Percentiles rank a stretch among this genome's conserved stretches.
Conservation (phyloP, 1,140 invertebrate genomes). For the Drosophila willistoni region DNA sequence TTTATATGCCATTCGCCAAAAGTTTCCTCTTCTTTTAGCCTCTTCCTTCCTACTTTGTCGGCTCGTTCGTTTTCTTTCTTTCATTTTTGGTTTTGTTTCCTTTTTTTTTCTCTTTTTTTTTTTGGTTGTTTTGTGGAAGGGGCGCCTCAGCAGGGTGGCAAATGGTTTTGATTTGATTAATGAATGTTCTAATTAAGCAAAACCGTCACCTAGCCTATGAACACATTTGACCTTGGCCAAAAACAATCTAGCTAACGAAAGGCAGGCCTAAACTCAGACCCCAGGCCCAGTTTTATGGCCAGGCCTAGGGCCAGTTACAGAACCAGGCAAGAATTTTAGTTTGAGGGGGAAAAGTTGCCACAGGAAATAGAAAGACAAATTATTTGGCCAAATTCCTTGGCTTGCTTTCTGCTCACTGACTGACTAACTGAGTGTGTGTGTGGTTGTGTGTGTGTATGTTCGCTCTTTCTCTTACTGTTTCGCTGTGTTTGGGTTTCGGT, state of each 20-base stretch:
- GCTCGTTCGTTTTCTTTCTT: conserved; percentile 21
- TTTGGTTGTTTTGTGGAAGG: conserved; percentile 29
- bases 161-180: conserved; percentile 83
- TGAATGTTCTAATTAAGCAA: conserved; percentile 83
- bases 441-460: conserved; percentile 1
- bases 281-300: too few relatives aligned
- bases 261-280: neutral
- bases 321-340: neutral
- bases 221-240: conserved; percentile 75
- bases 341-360: conserved; percentile 1
- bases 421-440: too few relatives aligned
- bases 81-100: conserved; percentile 20
- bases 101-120: neutral
- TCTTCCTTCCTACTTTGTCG: neutral
- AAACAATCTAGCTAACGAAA: conserved; percentile 52
- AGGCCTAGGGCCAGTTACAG: too few relatives aligned
- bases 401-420: neutral
- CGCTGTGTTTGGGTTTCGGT: conserved; percentile 6
- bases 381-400: conserved; percentile 66
- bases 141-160: conserved; percentile 67
- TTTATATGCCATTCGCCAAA: conserved; percentile 73
- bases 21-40: conserved; percentile 54
- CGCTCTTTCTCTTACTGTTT: too few relatives aligned
- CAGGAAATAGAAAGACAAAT: conserved; percentile 74
- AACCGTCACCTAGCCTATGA: conserved; percentile 76